Conservation (phyloP, 2,888 invertebrate species). For the Chydorus sphaericus region DNA sequence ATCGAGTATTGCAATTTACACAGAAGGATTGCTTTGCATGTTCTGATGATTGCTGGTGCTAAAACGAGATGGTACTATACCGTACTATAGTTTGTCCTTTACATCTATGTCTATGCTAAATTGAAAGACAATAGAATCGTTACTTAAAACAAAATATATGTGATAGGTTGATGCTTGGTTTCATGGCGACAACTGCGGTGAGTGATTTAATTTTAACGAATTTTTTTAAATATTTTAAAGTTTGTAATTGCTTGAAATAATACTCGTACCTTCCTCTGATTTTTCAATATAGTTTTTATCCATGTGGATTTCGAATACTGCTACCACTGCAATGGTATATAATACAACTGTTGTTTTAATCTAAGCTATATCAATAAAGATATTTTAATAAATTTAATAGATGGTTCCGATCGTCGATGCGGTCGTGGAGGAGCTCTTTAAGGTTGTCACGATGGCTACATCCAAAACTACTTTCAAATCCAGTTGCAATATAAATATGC, state of each 20-base stretch:
- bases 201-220: too few species aligned
- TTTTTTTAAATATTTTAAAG: too few species aligned
- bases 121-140: conserved; percentile 11
- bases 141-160: conserved; percentile 15
- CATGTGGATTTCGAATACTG: conserved; percentile 94
- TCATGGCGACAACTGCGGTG: conserved; percentile 78
- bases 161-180: conserved; percentile 58
- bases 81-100: conserved; percentile 19
- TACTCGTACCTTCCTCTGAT: too few species aligned
- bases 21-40: conserved; percentile 67
- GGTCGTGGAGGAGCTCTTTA: conserved; percentile 62
- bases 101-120: conserved; percentile 21
- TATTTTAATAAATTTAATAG: too few species aligned
- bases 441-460: conserved; percentile 32
- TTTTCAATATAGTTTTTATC: conserved; percentile 88
- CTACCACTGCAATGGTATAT: conserved; percentile 76
- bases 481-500: too few species aligned
- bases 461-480: too few species aligned
- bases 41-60: conserved; percentile 50
- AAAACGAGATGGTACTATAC: conserved; percentile 17
- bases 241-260: too few species aligned
- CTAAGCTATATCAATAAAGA: too few species aligned
- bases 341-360: too few species aligned
- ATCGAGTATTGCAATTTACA: conserved; percentile 82
- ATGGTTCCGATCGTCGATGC: conserved; percentile 86